These are phyloP conservation scores for Melanotaenia trifasciata DNA, from an alignment of 2,797 vertebrate species.

Conservation along the genomic window DNA sequence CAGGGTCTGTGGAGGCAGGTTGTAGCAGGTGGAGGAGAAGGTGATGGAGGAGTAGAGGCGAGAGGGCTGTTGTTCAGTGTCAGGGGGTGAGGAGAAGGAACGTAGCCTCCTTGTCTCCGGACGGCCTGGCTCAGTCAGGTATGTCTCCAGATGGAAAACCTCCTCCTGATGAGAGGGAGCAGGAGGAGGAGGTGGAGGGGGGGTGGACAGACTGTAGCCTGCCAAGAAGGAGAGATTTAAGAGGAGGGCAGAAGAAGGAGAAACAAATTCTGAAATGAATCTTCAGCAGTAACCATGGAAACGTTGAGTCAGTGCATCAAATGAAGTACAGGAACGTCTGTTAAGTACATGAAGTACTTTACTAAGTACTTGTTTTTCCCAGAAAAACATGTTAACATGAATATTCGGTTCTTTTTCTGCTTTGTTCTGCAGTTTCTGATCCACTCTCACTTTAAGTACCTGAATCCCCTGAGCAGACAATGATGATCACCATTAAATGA, in stretches of 20 bases:
- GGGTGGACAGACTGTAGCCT: conserved; percentile 46
- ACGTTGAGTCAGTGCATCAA: too few species aligned
- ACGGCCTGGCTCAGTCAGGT: conserved; percentile 87
- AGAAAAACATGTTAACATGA: too few species aligned
- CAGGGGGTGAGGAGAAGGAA: conserved; percentile 88
- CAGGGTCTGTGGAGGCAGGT: conserved; percentile 70
- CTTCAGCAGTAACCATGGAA: too few species aligned
- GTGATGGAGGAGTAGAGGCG: conserved; percentile 63
- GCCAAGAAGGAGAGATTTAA: conserved; percentile 11
- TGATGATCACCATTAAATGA: too few species aligned
- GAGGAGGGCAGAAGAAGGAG: neutral
- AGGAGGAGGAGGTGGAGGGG: conserved; percentile 65
- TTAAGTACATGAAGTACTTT: too few species aligned
- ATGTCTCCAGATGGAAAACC: conserved; percentile 87
- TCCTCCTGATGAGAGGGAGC: conserved; percentile 78
- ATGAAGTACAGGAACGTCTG: too few species aligned
- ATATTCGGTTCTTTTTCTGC: too few species aligned
- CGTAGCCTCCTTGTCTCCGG: conserved; percentile 87
- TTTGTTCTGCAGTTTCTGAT: too few species aligned
- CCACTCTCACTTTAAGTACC: too few species aligned
- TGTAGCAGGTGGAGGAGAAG: conserved; percentile 67
- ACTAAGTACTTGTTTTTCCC: too few species aligned
- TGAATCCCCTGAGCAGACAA: too few species aligned
- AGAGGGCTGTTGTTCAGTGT: conserved; percentile 82
- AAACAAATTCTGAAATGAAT: neutral